These are phyloP conservation scores for Leucoptera coffeella DNA, from an alignment of 2,888 invertebrate species.

Conservation along the genomic window DNA sequence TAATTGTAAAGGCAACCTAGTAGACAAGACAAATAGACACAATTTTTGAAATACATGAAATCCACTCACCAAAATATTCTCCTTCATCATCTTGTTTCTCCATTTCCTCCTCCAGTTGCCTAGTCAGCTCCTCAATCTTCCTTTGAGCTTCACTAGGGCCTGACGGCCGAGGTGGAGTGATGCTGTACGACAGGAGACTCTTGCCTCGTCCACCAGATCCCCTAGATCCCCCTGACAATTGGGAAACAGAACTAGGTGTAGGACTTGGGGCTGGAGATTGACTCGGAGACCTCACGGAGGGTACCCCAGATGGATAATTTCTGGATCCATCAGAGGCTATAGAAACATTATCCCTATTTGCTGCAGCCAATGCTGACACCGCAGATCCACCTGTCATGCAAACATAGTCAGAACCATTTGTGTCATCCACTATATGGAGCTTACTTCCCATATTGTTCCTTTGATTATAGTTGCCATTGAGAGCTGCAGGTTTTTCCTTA, in stretches of 20 bases:
- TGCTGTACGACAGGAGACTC: conserved; percentile 77
- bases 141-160: conserved; percentile 90
- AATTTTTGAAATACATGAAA: too few species aligned
- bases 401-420: conserved; percentile 75
- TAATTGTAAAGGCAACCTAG: too few species aligned
- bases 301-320: conserved; percentile 33
- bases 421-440: conserved; percentile 59
- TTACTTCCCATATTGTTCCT: conserved; percentile 18
- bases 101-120: conserved; percentile 92
- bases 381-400: conserved; percentile 74
- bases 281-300: conserved; percentile 42
- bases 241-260: conserved; percentile 57
- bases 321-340: conserved; percentile 30
- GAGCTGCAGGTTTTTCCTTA: conserved; percentile 28
- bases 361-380: conserved; percentile 33
- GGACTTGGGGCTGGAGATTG: conserved; percentile 59
- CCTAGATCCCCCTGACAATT: conserved; percentile 54
- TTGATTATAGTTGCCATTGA: conserved; percentile 25
- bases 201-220: conserved; percentile 53
- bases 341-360: conserved; percentile 35
- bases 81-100: conserved; percentile 92
- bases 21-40: too few species aligned
- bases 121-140: conserved; percentile 87
- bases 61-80: conserved; percentile 84
- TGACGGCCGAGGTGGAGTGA: conserved; percentile 80